phyloP scores from a whole-genome alignment of 1,140 invertebrate species.

The Eurosta solidaginis region DNA sequence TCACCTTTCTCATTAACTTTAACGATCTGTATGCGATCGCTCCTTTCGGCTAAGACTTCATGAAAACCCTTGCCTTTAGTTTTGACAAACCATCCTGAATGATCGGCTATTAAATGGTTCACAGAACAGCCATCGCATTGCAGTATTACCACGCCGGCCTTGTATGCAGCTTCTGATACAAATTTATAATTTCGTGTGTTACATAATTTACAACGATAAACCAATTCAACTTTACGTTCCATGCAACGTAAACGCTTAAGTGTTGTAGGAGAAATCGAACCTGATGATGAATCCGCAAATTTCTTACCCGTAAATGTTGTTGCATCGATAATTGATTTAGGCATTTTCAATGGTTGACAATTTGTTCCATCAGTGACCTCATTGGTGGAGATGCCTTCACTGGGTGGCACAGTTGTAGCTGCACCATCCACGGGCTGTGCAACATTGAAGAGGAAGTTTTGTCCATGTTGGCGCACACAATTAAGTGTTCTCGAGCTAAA shows the following conservation, averaged over 20 bases:
- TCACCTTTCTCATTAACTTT: conserved; percentile 57
- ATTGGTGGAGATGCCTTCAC: conserved; percentile 30
- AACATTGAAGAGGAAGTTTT: conserved; percentile 53
- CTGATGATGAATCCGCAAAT: conserved; percentile 36
- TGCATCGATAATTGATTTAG: conserved; percentile 52
- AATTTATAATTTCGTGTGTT: conserved; percentile 72
- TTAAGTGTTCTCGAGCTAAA: conserved; percentile 53
- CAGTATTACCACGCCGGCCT: conserved; percentile 86
- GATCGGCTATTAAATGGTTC: conserved; percentile 90
- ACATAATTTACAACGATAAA: conserved; percentile 88
- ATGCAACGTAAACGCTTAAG: conserved; percentile 54
- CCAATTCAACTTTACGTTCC: conserved; percentile 71
- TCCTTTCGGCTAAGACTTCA: conserved; percentile 77
- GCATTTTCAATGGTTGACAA: conserved; percentile 47
- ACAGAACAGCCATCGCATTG: conserved; percentile 83
- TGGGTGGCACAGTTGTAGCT: conserved; percentile 36
- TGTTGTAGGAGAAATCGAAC: conserved; percentile 51
- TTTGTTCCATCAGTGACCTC: neutral
- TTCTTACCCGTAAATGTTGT: conserved; percentile 48
- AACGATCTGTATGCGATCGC: conserved; percentile 64
- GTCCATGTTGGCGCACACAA: conserved; percentile 54
- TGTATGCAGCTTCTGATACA: conserved; percentile 84
- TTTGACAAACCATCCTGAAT: conserved; percentile 85
- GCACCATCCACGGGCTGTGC: conserved; percentile 42
- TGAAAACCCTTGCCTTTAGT: conserved; percentile 78